Base-by-base conservation (phyloP, 2,888 invertebrate genomes). In the Tinea pellionella region DNA sequence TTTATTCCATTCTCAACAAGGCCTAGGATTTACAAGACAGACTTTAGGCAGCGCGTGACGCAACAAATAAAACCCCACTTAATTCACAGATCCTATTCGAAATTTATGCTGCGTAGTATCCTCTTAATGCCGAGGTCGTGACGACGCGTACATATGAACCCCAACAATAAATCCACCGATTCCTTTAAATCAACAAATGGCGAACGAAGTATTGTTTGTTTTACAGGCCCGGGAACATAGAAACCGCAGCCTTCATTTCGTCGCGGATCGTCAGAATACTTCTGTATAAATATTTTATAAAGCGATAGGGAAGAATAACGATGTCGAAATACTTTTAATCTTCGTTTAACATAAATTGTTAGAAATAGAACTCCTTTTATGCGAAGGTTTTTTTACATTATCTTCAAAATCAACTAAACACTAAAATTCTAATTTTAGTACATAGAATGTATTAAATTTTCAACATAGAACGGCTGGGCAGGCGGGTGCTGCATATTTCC, bases 1-100 rank as follows among this genome's bases (percentile, higher is more conserved):
- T 74, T 74, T 70, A 73, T 70, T 69, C 67, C 67, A 64, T 68
- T 68, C 69, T 71, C 70, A 73, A 74, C 67, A 71, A 57, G 71
- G 68, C 69, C 67, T 68, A 67, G 73, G 71, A 73, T 74, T 70
- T 70, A 68, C 71, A 66, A 64, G 61, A 64, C 71, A 70, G 70
- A 69, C 70, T 71, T 67, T 67, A 65, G 69, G 64, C 64, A 69
- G 75, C 74, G 74, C 81, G 83, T 82, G 81, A 80, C 78, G 77
- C 69, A 77, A 82, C 82, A 83, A 85, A 82, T 80, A 82, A 80
- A 83, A 80, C 70, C 78, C 78, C 78, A 81, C 82, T 85, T 85
- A 84, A 81, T 85, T 82, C 78, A 73, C 74, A 76, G 79, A 81
- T 80, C 77, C 74, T 64, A 75, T 73, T 73, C 71, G 74, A 82